A percentile compares a stretch with the other conserved stretches of the same genome.
Conservation (phyloP, 2,797 vertebrate genomes). For the Etheostoma perlongum region DNA sequence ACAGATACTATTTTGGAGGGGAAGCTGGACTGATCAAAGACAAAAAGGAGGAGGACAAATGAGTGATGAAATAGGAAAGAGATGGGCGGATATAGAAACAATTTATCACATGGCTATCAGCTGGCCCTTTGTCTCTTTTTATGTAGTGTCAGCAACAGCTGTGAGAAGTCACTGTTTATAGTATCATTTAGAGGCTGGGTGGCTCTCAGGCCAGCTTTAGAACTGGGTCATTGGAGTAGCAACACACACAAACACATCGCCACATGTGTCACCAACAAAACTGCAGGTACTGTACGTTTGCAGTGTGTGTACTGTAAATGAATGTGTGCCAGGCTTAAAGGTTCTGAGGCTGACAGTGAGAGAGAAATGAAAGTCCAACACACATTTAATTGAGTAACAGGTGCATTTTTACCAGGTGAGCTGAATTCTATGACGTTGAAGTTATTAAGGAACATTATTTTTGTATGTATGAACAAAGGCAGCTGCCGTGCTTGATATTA, state of each 20-base stretch:
- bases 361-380: neutral
- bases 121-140: constrained; percentile 67
- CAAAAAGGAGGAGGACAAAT: constrained; percentile 42
- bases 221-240: constrained; percentile 66
- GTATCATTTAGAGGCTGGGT: constrained; percentile 63
- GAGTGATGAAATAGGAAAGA: constrained; percentile 56
- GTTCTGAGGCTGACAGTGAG: neutral
- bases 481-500: neutral
- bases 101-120: constrained; percentile 56
- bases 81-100: constrained; percentile 49
- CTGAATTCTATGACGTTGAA: neutral
- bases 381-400: neutral
- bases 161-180: constrained; percentile 47
- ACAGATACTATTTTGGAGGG: constrained; percentile 33
- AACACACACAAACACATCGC: constrained; percentile 42
- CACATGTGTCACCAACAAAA: neutral
- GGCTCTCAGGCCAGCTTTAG: constrained; percentile 34
- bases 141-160: constrained; percentile 61
- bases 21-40: constrained; percentile 50
- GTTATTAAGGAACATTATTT: neutral
- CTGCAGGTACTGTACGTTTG: constrained; percentile 5
- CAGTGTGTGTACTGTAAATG: too few species aligned
- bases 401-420: neutral
- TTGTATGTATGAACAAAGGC: constrained; percentile 1
- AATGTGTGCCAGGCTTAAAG: neutral